Evolutionary conservation across 2,888 invertebrate species (phyloP).

Genomic region (Nymphalis polychloros): DNA sequence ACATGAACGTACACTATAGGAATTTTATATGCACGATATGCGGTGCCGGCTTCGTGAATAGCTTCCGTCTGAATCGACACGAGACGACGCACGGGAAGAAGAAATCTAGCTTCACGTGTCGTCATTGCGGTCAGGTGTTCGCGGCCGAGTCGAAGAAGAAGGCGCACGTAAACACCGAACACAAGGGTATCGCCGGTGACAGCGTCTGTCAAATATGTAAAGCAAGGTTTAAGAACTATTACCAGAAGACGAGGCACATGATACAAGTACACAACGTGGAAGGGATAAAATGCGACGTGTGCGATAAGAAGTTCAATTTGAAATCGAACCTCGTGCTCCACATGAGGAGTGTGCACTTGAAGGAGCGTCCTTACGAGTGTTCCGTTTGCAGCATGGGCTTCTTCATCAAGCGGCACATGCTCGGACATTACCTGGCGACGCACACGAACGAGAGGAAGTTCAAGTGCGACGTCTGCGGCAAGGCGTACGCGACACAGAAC

Average conservation of each 20-base stretch:
- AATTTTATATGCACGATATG: slow-evolving; percentile 75
- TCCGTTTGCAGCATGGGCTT: slow-evolving; percentile 74
- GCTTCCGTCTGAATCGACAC: slow-evolving; percentile 66
- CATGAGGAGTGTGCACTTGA: slow-evolving; percentile 69
- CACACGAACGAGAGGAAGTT: slow-evolving; percentile 79
- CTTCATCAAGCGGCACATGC: slow-evolving; percentile 72
- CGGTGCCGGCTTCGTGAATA: slow-evolving; percentile 73
- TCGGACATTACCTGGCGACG: slow-evolving; percentile 74
- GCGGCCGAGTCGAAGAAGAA: slow-evolving; percentile 70
- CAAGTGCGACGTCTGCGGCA: slow-evolving; percentile 83
- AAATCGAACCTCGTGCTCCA: slow-evolving; percentile 69
- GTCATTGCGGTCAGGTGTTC: slow-evolving; percentile 66
- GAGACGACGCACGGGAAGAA: slow-evolving; percentile 70
- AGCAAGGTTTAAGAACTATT: slow-evolving; percentile 73
- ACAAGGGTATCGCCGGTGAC: slow-evolving; percentile 72
- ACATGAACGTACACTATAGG: slow-evolving; percentile 73
- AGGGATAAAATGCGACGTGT: slow-evolving; percentile 70
- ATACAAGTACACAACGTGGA: slow-evolving; percentile 71
- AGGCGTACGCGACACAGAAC: slow-evolving; percentile 76
- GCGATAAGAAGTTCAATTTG: slow-evolving; percentile 72
- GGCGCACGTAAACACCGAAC: slow-evolving; percentile 69
- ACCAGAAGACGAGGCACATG: slow-evolving; percentile 75
- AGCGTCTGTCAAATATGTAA: slow-evolving; percentile 76
- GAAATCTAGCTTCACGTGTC: slow-evolving; percentile 66
- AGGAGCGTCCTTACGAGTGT: slow-evolving; percentile 71